These are phyloP conservation scores for Stegophylla sp. DNA, from an alignment of 2,888 invertebrate species.

Conservation along the genomic window DNA sequence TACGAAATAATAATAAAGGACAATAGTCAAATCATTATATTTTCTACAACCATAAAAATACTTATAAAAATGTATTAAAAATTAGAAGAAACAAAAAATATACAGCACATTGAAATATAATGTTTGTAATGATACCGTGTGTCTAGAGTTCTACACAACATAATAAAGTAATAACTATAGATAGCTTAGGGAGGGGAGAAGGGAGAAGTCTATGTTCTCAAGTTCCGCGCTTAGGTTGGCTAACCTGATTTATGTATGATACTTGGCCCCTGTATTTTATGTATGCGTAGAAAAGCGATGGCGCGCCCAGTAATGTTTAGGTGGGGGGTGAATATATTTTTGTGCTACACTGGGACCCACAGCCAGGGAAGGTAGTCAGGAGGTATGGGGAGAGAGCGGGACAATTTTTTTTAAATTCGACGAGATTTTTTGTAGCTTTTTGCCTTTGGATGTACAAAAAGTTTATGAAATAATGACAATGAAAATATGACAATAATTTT, in stretches of 20 bases:
- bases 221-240: slow-evolving; percentile 54
- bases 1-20: neutral
- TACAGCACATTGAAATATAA: slow-evolving; percentile 15
- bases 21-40: neutral
- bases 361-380: slow-evolving; percentile 35
- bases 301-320: slow-evolving; percentile 56
- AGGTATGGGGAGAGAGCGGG: slow-evolving; percentile 18
- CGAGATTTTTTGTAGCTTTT: slow-evolving; percentile 15
- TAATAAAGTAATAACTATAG: slow-evolving; percentile 1
- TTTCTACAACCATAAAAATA: neutral
- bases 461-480: neutral
- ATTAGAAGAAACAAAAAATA: neutral
- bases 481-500: too few relatives aligned
- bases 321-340: slow-evolving; percentile 58
- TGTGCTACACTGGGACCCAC: slow-evolving; percentile 37
- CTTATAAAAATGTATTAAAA: neutral
- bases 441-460: neutral
- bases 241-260: slow-evolving; percentile 57
- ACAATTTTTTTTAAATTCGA: slow-evolving; percentile 39
- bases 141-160: neutral
- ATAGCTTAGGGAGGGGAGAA: slow-evolving; percentile 42
- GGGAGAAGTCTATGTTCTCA: slow-evolving; percentile 57
- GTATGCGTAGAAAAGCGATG: slow-evolving; percentile 59
- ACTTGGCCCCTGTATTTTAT: slow-evolving; percentile 59
- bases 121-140: slow-evolving; percentile 14